Percentiles rank a stretch among this genome's conserved stretches.
phyloP scores from a whole-genome alignment of 1,140 invertebrate species.

The Meloidogyne exigua region DNA sequence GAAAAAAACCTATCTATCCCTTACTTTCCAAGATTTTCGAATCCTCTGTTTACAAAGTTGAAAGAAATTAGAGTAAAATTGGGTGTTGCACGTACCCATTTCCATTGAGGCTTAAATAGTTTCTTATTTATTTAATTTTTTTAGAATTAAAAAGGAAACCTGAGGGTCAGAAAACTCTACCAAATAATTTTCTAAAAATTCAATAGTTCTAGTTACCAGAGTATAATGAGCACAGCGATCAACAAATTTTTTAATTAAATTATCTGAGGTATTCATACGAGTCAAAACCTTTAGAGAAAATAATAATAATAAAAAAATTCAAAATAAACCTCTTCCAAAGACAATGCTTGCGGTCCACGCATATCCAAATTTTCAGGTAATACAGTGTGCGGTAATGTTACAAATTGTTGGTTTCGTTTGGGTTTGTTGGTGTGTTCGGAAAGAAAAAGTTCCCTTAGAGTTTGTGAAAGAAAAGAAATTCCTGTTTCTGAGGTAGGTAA shows the following conservation, averaged over 20 bases:
- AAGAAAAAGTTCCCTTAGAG: slow-evolving; percentile 42
- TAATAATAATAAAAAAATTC: not conserved
- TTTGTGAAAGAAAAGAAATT: slow-evolving; percentile 41
- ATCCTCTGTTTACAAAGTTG: slow-evolving; percentile 32
- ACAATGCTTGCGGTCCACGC: slow-evolving; percentile 42
- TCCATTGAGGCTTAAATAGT: slow-evolving; percentile 46
- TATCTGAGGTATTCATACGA: slow-evolving; percentile 13
- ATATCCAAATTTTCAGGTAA: slow-evolving; percentile 45
- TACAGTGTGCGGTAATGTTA: slow-evolving; percentile 33
- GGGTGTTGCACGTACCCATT: slow-evolving; percentile 45
- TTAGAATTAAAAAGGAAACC: not conserved
- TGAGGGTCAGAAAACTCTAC: slow-evolving; percentile 16
- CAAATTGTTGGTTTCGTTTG: slow-evolving; percentile 37
- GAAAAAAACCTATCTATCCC: not conserved
- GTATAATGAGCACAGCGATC: slow-evolving; percentile 21
- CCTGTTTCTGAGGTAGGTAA: slow-evolving; percentile 24
- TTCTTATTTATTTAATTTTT: not conserved
- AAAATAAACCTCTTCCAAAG: slow-evolving; percentile 43
- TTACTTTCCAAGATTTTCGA: slow-evolving; percentile 44
- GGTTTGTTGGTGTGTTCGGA: slow-evolving; percentile 41
- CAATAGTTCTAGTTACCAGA: slow-evolving; percentile 19
- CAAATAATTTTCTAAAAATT: slow-evolving; percentile 29
- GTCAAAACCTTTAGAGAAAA: not conserved
- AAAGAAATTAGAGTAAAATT: slow-evolving; percentile 40
- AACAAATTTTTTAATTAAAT: slow-evolving; percentile 29